Conservation (phyloP, 2,888 invertebrate species). For the Hylaea fasciaria region DNA sequence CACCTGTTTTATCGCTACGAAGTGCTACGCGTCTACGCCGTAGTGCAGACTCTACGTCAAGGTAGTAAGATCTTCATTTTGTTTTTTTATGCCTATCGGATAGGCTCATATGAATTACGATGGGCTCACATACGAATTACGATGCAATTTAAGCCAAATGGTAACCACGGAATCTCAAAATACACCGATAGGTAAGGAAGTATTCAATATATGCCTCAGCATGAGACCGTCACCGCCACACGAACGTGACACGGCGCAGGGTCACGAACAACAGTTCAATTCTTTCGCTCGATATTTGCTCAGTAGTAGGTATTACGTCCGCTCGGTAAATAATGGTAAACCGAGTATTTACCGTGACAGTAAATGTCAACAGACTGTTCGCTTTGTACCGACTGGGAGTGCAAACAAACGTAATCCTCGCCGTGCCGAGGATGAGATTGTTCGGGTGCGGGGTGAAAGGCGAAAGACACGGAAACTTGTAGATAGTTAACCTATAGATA, state of each 20-base stretch:
- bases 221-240: background rate
- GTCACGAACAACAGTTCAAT: constrained; percentile 40
- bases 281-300: constrained; percentile 56
- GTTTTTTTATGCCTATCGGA: too few species aligned
- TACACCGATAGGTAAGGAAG: background rate
- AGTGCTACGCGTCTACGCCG: background rate
- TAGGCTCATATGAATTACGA: too few species aligned
- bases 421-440: constrained; percentile 52
- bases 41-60: background rate
- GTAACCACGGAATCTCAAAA: background rate
- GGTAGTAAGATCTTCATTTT: too few species aligned
- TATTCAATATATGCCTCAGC: background rate
- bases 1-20: constrained; percentile 10
- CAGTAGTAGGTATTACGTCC: constrained; percentile 67
- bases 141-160: too few species aligned
- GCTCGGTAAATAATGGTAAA: constrained; percentile 77
- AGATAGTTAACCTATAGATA: constrained; percentile 10
- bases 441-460: constrained; percentile 27
- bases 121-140: too few species aligned
- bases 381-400: constrained; percentile 72
- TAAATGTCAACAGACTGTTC: constrained; percentile 78
- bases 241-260: constrained; percentile 15
- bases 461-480: constrained; percentile 11
- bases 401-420: constrained; percentile 75
- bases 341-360: constrained; percentile 78